Conservation (phyloP, 2,888 invertebrate species). For the Polyommatus icarus region DNA sequence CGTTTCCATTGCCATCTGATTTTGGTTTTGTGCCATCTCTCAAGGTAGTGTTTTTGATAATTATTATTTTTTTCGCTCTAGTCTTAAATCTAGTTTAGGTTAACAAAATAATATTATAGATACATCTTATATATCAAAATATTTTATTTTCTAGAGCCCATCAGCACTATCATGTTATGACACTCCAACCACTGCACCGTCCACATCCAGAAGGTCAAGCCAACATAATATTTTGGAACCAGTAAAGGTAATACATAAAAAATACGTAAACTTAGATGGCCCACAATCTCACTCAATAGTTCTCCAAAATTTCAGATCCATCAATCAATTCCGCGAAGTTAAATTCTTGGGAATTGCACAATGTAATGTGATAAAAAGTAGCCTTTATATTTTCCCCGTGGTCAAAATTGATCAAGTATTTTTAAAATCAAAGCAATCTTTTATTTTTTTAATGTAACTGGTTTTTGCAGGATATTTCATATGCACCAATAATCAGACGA, state of each 20-base stretch:
- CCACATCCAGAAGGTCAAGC: conserved; percentile 72
- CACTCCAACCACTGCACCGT: conserved; percentile 70
- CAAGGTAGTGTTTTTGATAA: conserved; percentile 50
- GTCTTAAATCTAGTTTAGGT: background rate
- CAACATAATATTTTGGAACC: conserved; percentile 69
- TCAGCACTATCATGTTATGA: conserved; percentile 60
- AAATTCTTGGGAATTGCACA: background rate
- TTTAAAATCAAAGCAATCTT: background rate
- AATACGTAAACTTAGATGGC: background rate
- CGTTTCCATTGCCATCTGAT: conserved; percentile 70
- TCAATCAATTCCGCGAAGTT: background rate
- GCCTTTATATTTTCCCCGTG: background rate
- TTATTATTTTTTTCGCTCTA: background rate
- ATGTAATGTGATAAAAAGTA: background rate
- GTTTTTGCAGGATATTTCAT: conserved; percentile 62
- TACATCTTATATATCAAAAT: too few species aligned
- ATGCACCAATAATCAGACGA: conserved; percentile 66
- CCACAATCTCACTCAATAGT: background rate
- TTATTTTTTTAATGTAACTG: conserved; percentile 22
- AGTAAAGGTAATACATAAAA: conserved; percentile 52
- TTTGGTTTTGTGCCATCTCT: conserved; percentile 72
- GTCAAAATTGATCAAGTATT: background rate
- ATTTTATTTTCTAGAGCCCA: conserved; percentile 53
- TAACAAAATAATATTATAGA: background rate
- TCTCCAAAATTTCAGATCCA: background rate